These are phyloP conservation scores for Propithecus perrieri DNA, from an alignment of 2,797 vertebrate genomes.

Conservation along the genomic window DNA sequence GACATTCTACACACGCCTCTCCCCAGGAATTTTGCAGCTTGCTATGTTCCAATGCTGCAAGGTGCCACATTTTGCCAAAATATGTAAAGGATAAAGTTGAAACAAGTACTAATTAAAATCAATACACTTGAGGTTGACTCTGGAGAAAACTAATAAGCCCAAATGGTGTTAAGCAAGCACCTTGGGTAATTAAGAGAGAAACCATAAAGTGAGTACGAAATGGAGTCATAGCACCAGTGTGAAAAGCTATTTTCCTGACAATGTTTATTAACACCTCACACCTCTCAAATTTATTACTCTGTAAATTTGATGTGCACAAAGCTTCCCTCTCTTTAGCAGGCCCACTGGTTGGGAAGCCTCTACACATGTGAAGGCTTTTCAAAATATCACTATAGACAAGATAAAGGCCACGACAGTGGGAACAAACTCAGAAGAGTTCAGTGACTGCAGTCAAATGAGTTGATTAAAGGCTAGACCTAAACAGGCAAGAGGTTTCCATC, in stretches of 20 bases:
- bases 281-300: not conserved
- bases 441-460: not conserved
- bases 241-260: constrained; percentile 46
- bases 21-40: constrained; percentile 44
- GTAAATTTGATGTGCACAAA: not conserved
- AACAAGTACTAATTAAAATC: constrained; percentile 69
- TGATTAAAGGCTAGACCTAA: not conserved
- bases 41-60: not conserved
- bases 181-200: constrained; percentile 64
- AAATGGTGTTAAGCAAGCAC: constrained; percentile 43
- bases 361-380: not conserved
- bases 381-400: not conserved
- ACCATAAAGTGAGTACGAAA: constrained; percentile 36
- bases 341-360: not conserved
- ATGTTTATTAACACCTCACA: constrained; percentile 47
- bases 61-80: constrained; percentile 52
- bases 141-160: constrained; percentile 50
- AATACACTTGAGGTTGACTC: constrained; percentile 46
- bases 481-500: not conserved
- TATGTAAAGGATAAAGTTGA: constrained; percentile 42
- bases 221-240: not conserved
- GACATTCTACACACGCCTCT: constrained; percentile 2
- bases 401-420: not conserved
- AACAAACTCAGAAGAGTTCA: not conserved
- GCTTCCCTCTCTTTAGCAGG: not conserved